Percentiles rank a stretch among this genome's conserved stretches.
Conservation (phyloP, 1,140 invertebrate genomes). For the Conus ventricosus region DNA sequence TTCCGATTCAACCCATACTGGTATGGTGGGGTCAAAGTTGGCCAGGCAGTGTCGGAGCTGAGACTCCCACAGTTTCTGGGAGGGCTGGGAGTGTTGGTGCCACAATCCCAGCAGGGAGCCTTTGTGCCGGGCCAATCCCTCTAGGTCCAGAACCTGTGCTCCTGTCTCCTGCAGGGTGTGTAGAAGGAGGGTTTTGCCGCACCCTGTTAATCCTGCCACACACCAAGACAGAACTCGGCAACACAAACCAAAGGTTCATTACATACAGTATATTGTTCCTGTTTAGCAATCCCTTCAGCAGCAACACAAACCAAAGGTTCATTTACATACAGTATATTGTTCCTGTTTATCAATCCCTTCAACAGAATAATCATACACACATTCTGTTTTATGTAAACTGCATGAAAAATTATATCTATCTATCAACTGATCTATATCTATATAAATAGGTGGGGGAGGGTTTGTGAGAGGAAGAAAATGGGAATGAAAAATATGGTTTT, state of each 20-base stretch:
- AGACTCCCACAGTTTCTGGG: conserved; percentile 57
- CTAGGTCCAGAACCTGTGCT: conserved; percentile 60
- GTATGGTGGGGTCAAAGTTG: conserved; percentile 41
- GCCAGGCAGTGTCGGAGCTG: conserved; percentile 43
- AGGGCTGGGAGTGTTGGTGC: conserved; percentile 54
- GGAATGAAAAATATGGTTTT: no score
- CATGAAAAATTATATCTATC: no score
- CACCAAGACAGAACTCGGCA: background rate
- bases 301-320: background rate
- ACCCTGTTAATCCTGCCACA: conserved; percentile 58
- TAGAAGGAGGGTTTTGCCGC: conserved; percentile 57
- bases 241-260: background rate
- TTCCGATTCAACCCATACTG: conserved; percentile 64
- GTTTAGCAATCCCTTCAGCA: no score
- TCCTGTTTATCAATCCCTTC: no score
- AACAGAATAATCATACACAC: no score
- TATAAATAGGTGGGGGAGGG: no score
- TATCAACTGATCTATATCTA: no score
- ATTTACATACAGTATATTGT: no score
- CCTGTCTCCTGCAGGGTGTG: conserved; percentile 26
- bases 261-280: no score
- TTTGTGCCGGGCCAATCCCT: conserved; percentile 58
- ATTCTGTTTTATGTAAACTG: no score
- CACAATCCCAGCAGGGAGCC: conserved; percentile 58
- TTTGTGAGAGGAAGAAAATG: no score